These are phyloP conservation scores for Calonectris borealis DNA, from an alignment of 2,113 vertebrate species.

Conservation along the genomic window DNA sequence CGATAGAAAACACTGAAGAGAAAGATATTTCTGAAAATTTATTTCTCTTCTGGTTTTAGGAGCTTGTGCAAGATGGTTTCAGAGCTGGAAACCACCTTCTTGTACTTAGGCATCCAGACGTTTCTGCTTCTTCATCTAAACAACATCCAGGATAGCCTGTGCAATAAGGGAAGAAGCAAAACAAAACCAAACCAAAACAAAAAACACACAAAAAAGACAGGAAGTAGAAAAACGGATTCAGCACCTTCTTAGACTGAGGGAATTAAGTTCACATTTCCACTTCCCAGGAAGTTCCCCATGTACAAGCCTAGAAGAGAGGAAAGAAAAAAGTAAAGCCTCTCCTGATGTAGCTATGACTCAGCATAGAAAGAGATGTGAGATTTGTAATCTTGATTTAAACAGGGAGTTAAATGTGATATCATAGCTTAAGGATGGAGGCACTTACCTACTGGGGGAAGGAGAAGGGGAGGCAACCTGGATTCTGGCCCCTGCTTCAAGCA, in stretches of 20 bases:
- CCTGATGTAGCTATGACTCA: not conserved
- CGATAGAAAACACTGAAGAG: not conserved
- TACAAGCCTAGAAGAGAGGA: not conserved
- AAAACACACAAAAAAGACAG: not conserved
- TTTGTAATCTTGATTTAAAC: slow-evolving; percentile 8
- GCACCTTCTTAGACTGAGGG: not conserved
- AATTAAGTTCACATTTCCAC: not conserved
- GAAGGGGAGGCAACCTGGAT: slow-evolving; percentile 2
- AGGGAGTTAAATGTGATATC: not conserved
- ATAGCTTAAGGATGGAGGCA: slow-evolving; percentile 16
- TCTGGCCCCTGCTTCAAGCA: slow-evolving; percentile 22
- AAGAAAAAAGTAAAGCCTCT: not conserved
- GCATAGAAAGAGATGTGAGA: not conserved
- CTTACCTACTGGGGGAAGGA: not conserved
- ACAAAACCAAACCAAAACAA: not conserved
- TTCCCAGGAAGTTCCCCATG: not conserved
- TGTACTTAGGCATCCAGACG: not conserved
- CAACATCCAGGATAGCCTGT: not conserved
- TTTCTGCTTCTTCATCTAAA: not conserved
- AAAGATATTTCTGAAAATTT: not conserved
- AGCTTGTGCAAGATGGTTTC: not conserved
- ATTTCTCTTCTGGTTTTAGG: not conserved
- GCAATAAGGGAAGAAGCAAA: not conserved
- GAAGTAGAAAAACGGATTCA: not conserved
- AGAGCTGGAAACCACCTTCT: not conserved